Conservation (phyloP, 2,113 vertebrate genomes). For the Seriola quinqueradiata region DNA sequence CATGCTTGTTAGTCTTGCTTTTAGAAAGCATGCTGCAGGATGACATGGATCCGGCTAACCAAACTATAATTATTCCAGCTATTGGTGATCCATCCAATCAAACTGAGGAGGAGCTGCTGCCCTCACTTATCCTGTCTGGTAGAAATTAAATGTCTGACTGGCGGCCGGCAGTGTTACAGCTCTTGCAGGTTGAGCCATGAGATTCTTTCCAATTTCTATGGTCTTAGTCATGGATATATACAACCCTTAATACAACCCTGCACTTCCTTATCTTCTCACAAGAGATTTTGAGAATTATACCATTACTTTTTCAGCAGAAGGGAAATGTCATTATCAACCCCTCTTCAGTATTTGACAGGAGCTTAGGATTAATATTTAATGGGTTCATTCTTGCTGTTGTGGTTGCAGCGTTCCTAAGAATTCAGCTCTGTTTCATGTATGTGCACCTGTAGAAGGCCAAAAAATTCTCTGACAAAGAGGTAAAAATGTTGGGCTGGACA, state of each 20-base stretch:
- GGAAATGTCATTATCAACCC: background rate
- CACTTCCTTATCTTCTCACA: background rate
- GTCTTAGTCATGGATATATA: background rate
- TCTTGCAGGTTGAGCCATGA: background rate
- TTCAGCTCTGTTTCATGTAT: background rate
- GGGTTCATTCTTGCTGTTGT: background rate
- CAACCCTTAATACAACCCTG: slow-evolving; percentile 13
- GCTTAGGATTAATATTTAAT: background rate
- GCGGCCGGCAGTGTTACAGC: background rate
- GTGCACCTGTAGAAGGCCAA: no score
- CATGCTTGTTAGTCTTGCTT: slow-evolving; percentile 59
- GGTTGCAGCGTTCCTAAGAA: background rate
- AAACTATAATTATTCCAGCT: slow-evolving; percentile 29
- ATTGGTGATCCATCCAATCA: slow-evolving; percentile 16
- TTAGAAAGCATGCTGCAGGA: background rate
- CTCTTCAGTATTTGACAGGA: background rate
- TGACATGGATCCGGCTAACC: background rate
- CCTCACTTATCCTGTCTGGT: slow-evolving; percentile 2
- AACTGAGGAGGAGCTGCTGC: slow-evolving; percentile 14
- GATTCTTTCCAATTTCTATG: background rate
- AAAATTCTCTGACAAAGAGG: no score
- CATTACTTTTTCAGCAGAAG: background rate
- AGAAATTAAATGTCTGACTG: slow-evolving; percentile 19
- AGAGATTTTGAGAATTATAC: background rate
- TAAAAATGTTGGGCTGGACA: no score